Conservation (phyloP, 2,888 invertebrate species). For the Idaea biselata region DNA sequence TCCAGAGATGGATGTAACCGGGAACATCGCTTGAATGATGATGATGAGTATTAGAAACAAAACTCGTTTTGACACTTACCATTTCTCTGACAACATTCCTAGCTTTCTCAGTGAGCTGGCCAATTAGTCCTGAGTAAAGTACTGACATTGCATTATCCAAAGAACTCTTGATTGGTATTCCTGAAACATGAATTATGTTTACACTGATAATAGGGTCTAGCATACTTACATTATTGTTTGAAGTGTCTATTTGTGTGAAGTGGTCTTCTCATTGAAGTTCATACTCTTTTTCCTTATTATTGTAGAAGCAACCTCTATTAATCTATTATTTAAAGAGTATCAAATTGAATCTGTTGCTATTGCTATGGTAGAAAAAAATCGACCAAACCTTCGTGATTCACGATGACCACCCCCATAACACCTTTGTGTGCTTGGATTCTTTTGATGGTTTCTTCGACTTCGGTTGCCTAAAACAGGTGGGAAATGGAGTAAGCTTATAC, state of each 20-base stretch:
- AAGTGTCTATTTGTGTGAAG: too few species aligned
- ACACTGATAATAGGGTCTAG: too few species aligned
- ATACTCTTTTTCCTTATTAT: too few species aligned
- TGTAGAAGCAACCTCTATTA: too few species aligned
- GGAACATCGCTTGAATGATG: too few species aligned
- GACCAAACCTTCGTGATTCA: slow-evolving; percentile 95
- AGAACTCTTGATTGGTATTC: slow-evolving; percentile 94
- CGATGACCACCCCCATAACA: slow-evolving; percentile 97
- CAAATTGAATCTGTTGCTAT: slow-evolving; percentile 15
- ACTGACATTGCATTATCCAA: slow-evolving; percentile 98
- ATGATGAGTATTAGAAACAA: too few species aligned
- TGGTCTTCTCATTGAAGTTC: too few species aligned
- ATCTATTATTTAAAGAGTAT: too few species aligned
- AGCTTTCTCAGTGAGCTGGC: slow-evolving; percentile 95
- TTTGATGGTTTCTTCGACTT: slow-evolving; percentile 99
- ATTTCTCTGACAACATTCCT: slow-evolving; percentile 95
- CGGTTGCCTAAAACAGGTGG: slow-evolving; percentile 81
- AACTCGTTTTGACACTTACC: slow-evolving; percentile 46
- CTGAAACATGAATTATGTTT: slow-evolving; percentile 53
- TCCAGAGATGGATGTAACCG: too few species aligned
- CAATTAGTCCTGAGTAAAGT: slow-evolving; percentile 95
- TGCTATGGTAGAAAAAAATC: slow-evolving; percentile 50
- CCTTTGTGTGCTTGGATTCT: slow-evolving; percentile 98
- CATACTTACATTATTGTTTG: too few species aligned
- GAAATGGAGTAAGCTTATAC: neutral